Evolutionary conservation across 2,797 vertebrate species (phyloP).

Genomic region (Limnodromus scolopaceus): DNA sequence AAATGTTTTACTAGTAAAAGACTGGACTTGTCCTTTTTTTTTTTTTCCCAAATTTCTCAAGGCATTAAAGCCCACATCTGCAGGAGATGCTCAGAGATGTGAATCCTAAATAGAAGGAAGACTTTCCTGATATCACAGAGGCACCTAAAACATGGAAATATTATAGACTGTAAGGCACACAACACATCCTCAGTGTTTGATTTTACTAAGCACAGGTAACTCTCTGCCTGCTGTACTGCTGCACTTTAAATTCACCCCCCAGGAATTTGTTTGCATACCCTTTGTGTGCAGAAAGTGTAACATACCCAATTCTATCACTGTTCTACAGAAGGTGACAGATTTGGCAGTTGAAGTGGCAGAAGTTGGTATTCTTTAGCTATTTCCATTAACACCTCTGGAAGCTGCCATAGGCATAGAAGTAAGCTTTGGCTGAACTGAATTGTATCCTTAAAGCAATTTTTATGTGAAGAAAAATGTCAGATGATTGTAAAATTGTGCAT

Average conservation of each 20-base stretch:
- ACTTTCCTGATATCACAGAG: conserved; percentile 21
- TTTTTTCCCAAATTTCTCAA: not conserved
- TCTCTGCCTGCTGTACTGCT: conserved; percentile 33
- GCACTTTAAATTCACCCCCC: conserved; percentile 26
- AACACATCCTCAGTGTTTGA: conserved; percentile 33
- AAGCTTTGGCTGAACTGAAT: conserved; percentile 51
- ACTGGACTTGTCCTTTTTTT: conserved; percentile 17
- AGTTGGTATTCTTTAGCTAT: conserved; percentile 62
- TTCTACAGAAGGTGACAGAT: conserved; percentile 56
- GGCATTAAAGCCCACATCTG: conserved; percentile 37
- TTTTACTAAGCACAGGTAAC: conserved; percentile 65
- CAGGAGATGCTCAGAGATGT: conserved; percentile 31
- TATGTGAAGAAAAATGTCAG: conserved; percentile 49
- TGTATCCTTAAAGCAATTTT: conserved; percentile 61
- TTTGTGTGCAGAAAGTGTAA: conserved; percentile 51
- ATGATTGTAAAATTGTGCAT: conserved; percentile 61
- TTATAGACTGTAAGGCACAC: conserved; percentile 29
- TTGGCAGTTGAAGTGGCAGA: conserved; percentile 60
- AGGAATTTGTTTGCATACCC: conserved; percentile 54
- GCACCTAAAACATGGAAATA: conserved; percentile 25
- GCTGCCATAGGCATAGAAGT: conserved; percentile 35
- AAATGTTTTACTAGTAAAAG: not conserved
- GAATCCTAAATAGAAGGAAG: conserved; percentile 29
- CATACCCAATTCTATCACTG: conserved; percentile 35
- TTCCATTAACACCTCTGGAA: conserved; percentile 69